Base-by-base conservation (phyloP, 2,113 vertebrate genomes). In the Dendropsophus ebraccatus region DNA sequence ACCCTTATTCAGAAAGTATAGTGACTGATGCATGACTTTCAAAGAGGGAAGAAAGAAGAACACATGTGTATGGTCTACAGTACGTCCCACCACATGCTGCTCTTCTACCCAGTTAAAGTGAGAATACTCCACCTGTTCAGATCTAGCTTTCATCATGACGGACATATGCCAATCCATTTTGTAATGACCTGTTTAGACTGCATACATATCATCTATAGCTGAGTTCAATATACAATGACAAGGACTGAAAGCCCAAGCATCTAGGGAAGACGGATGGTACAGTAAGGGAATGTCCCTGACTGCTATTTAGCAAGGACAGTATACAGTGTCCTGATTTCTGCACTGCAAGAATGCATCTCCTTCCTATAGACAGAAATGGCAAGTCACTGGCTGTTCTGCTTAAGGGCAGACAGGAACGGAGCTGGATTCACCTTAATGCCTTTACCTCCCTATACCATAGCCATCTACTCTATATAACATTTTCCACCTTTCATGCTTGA, bases 261-360 rank as follows among this genome's bases (percentile, higher is more conserved):
- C 17, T 72, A 60, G 47, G 80, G 25, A 82, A 56, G 67, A 83
- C 47, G 41, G 80, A 82, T 41, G 25, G 5, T 41, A 41, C 41
- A 41, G 41, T 28, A 70, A 70, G 52, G 28, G 14, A 56, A 32
- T 72, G 75, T 70, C 84, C 47, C 62, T 86, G 75, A 41, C 47
- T 67, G 56, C 23, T 60, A 17, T 25, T 19, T 52, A 56, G 45
- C 60, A 86, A 86, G 84, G 84, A 54, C 75, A 86, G 41, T 56
- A 35, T 56, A 65, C 45, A 49, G 21, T 67, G 58, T 69, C 70
- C 70, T 84, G 74, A 50, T 85, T 67, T 67, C 74, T 85, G 58
- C 41, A 50, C 58, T 67, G 73, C 83, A 85, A 77, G 32, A 52
- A 62, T 67, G 23, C 30, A 74, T 73, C 17, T 45, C 82, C 21